Evolutionary conservation across 1,140 invertebrate species (phyloP).

Genomic region (Protaetia brevitarsis): DNA sequence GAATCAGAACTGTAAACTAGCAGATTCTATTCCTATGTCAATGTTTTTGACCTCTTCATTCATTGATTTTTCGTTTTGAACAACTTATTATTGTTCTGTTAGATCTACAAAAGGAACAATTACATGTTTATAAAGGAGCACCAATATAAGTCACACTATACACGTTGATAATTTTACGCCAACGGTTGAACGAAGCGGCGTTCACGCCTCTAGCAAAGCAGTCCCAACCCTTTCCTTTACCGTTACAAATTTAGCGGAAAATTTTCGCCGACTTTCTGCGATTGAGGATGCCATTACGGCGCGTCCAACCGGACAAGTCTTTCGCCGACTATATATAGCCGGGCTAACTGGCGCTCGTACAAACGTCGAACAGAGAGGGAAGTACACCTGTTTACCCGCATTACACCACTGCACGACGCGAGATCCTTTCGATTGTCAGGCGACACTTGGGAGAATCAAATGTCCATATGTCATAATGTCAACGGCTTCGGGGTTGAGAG

Average conservation of each 20-base stretch:
- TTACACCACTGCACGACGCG: background rate
- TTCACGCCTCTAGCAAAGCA: slow-evolving; percentile 8
- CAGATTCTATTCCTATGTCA: too few relatives aligned
- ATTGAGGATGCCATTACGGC: slow-evolving; percentile 7
- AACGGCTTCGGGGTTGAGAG: background rate
- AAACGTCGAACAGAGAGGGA: background rate
- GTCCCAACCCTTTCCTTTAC: slow-evolving; percentile 11
- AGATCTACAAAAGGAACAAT: too few relatives aligned
- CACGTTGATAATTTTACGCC: too few relatives aligned
- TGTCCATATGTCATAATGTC: slow-evolving; percentile 6
- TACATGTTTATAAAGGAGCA: too few relatives aligned
- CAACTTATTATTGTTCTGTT: too few relatives aligned
- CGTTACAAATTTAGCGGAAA: slow-evolving; percentile 13
- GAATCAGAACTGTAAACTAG: too few relatives aligned
- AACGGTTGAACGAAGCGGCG: too few relatives aligned
- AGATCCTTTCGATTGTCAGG: background rate
- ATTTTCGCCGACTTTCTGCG: slow-evolving; percentile 4
- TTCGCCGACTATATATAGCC: slow-evolving; percentile 1
- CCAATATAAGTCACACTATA: too few relatives aligned
- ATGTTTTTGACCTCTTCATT: too few relatives aligned
- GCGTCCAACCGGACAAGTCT: slow-evolving; percentile 9
- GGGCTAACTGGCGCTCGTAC: background rate
- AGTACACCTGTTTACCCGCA: background rate
- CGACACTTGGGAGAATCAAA: background rate
- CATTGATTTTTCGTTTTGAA: too few relatives aligned